phyloP scores from a whole-genome alignment of 1,140 invertebrate species.

The Penaeus japonicus region DNA sequence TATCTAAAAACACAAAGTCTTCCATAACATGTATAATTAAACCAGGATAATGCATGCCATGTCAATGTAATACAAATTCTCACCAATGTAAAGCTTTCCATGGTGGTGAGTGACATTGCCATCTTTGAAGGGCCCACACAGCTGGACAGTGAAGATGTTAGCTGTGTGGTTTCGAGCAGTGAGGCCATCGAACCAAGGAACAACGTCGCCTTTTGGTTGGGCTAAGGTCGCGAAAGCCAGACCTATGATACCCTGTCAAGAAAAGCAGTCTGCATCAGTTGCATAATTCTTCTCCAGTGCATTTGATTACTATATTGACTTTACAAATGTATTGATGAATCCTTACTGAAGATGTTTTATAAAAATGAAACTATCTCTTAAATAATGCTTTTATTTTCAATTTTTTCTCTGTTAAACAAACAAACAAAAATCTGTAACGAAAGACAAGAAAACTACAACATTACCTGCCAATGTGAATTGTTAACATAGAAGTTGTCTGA shows the following conservation, averaged over 20 bases:
- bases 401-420: neutral
- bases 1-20: too few relatives aligned
- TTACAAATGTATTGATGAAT: too few relatives aligned
- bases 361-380: neutral
- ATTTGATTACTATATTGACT: neutral
- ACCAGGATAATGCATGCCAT: too few relatives aligned
- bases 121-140: constrained; percentile 34
- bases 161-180: neutral
- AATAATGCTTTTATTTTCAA: neutral
- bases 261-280: neutral
- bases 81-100: constrained; percentile 29
- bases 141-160: constrained; percentile 18
- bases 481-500: constrained; percentile 65
- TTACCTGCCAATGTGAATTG: constrained; percentile 63
- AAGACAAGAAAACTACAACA: neutral
- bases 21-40: too few relatives aligned
- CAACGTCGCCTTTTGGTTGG: constrained; percentile 41
- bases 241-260: constrained; percentile 66
- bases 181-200: constrained; percentile 51
- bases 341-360: neutral
- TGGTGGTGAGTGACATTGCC: neutral
- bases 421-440: neutral
- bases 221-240: constrained; percentile 65
- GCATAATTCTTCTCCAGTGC: neutral
- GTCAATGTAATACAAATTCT: neutral